Base-by-base conservation (phyloP, 2,113 vertebrate species). In the Passer domesticus region DNA sequence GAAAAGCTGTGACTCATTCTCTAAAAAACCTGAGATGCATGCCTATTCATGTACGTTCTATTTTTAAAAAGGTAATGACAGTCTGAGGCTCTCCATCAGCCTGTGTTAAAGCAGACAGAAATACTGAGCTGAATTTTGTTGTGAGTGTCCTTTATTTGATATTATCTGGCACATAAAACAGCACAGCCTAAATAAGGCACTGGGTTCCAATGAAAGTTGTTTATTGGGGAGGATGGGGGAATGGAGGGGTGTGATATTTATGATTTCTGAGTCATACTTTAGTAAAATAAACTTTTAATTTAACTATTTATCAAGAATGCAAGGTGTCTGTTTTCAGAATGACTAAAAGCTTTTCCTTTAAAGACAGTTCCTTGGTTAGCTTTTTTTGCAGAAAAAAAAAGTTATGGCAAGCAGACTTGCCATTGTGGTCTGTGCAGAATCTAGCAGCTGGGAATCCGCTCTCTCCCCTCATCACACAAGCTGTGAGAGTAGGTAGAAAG, bases 1-100 rank as follows among this genome's bases (percentile, higher is more conserved):
- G 76, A 70, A 91, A 75, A 83, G 18, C 74, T 44, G 50, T 94
- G 94, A 93, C 58, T 95, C 80, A 84, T 90, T 80, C 21, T 92
- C 49, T 83, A 60, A 88, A 84, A 96, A 96, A 31, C 10, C 28
- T 31, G n/a, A 95, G 59, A 33, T 94, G 91, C 70, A 46, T 78
- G 76, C 83, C 80, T 94, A 33, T 96, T 97, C 89, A 69, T 68
- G 64, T 94, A 53, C 59, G 41, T 94, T 47, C 50, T 78, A 46
- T 93, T 97, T 94, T 94, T 73, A 69, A 81, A 95, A 95, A 87
- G 60, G 7, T 85, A 86, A 83, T 23, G 13, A 49, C 39, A 75
- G 64, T 88, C n/a, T 62, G 63, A 91, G 73, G 62, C 43, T 63
- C 56, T 94, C 50, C 23, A 81, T 90, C 30, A 76, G 27, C 35